Evolutionary conservation across 2,888 invertebrate genomes (phyloP), one percentile per base, ranked within the genome.

Genomic region (Lymantria dispar): DNA sequence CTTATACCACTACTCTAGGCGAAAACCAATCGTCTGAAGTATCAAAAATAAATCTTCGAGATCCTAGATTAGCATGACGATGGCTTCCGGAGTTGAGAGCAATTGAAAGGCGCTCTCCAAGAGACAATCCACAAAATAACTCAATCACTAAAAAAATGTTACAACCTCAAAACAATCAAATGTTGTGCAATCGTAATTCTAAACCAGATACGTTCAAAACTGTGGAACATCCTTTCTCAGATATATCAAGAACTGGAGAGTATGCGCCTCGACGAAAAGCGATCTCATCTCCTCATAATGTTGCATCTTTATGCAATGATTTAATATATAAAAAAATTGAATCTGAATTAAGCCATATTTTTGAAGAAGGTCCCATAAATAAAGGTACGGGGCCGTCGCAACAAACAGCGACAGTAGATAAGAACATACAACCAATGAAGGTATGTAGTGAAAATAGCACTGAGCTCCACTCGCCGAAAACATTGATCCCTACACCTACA

Each of bases 1-100:
- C 8, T 2, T 33, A 3, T 33, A 33, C 8, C 10, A 33, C 33
- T 33, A 12, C 3, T 11, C 29, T 7, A 38, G 7, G 0, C 8
- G 22, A 8, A 10, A 29, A 13, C n/a, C 11, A 42, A n/a, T 22
- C 8, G 9, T 29, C n/a, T 29, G 29, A 42, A 12, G 12, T 38
- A 38, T n/a, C 8, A 38, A 38, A 38, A 1, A 36, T 11, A 9
- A 12, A 38, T 38, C 1, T 7, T 12, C 38, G 40, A 14, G 40
- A 40, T 40, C 40, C 40, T 40, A 40, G 40, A 40, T 40, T 40
- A 40, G 40, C 40, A 40, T 40, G 40, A 40, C 40, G 40, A 14
- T 40, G 40, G 40, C 15, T 14, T 14, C 14, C 40, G 9, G 40
- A 13, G 15, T 14, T 13, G 40, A 14, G 12, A 11, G 38, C n/a